Evolutionary conservation across 2,113 vertebrate genomes (phyloP).

Genomic region (Trogon melanurus): DNA sequence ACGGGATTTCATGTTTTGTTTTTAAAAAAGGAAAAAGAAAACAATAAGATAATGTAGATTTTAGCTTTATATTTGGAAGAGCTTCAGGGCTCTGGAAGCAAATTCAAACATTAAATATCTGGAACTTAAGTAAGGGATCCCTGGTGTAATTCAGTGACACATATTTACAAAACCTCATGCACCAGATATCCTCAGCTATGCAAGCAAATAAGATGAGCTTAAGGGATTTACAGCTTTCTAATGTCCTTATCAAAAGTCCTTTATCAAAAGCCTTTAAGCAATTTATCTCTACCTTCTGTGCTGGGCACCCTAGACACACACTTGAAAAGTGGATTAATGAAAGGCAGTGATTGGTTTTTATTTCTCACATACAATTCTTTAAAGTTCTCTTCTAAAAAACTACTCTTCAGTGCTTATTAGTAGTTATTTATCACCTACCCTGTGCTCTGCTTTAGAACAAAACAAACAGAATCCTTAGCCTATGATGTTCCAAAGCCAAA

Average conservation of each 20-base stretch:
- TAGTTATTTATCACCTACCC: not conserved
- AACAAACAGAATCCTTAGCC: not conserved
- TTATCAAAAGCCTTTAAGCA: slow-evolving; percentile 33
- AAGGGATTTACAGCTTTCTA: slow-evolving; percentile 34
- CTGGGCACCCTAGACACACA: not conserved
- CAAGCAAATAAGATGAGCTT: not conserved
- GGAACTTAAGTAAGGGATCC: not conserved
- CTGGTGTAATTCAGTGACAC: not conserved
- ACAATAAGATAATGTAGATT: not conserved
- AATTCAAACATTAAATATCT: not conserved
- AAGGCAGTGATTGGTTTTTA: not conserved
- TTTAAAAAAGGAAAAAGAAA: not conserved
- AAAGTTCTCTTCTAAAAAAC: not conserved
- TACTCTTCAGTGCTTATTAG: not conserved
- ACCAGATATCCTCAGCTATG: not conserved
- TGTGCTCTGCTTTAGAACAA: not conserved
- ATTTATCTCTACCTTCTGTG: not conserved
- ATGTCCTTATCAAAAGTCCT: slow-evolving; percentile 25
- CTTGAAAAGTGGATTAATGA: not conserved
- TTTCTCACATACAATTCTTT: not conserved
- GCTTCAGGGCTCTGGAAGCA: not conserved
- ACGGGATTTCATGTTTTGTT: not conserved
- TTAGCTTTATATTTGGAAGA: not conserved
- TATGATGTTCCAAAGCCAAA: not conserved
- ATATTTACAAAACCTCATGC: slow-evolving; percentile 14